phyloP scores from a whole-genome alignment of 2,888 invertebrate genomes.

The Tiliacea aurago region DNA sequence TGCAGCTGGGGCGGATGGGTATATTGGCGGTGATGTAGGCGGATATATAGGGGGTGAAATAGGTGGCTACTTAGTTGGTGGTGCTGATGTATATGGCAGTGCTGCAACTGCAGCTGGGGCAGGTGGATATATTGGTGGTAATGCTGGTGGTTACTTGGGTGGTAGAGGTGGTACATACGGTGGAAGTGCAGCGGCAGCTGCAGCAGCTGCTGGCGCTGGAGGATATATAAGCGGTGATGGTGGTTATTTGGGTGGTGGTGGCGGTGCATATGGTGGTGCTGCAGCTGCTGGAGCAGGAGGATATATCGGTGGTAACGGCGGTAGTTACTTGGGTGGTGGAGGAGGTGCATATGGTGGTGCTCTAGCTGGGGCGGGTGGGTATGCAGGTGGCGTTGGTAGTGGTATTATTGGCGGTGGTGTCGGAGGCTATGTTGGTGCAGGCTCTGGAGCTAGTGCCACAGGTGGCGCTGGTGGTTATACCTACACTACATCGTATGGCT shows the following conservation, averaged over 20 bases:
- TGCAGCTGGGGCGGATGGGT: background rate
- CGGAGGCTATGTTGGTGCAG: conserved; percentile 12
- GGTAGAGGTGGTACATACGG: background rate
- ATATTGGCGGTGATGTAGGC: background rate
- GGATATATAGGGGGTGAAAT: conserved; percentile 3
- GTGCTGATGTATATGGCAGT: background rate
- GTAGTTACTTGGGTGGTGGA: conserved; percentile 4
- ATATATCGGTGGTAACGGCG: background rate
- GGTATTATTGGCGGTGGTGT: background rate
- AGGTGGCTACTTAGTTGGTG: conserved; percentile 2
- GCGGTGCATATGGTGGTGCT: background rate
- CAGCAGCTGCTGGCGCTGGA: background rate
- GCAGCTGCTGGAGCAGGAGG: background rate
- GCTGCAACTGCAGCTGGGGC: conserved; percentile 7
- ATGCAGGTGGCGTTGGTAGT: conserved; percentile 1
- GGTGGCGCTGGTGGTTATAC: conserved; percentile 19
- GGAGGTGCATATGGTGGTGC: background rate
- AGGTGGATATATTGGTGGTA: background rate
- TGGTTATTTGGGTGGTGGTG: background rate
- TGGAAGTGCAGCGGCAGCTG: background rate
- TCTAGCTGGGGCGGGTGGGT: conserved; percentile 16
- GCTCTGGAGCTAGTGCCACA: conserved; percentile 1
- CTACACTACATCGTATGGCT: conserved; percentile 37
- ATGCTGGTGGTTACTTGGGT: background rate
- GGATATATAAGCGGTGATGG: background rate